Evolutionary conservation across 2,888 invertebrate genomes (phyloP).

Genomic region (Crocallis elinguaria): DNA sequence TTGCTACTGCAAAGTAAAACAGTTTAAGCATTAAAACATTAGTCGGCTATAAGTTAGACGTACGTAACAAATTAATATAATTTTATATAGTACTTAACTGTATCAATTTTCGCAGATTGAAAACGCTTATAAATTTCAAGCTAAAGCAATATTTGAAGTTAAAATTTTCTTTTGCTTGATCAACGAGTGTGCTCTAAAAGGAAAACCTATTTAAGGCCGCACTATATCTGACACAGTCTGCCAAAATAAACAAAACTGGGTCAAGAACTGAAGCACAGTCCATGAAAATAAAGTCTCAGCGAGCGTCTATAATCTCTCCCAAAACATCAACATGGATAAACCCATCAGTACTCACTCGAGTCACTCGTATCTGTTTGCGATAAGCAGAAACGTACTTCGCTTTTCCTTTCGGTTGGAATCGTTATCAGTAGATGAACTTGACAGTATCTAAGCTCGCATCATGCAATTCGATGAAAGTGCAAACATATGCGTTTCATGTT

Average conservation of each 20-base stretch:
- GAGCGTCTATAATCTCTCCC: constrained; percentile 35
- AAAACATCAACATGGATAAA: constrained; percentile 62
- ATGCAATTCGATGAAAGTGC: background rate
- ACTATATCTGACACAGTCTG: constrained; percentile 4
- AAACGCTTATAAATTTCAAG: constrained; percentile 9
- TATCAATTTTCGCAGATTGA: too few species aligned
- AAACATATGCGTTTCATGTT: too few species aligned
- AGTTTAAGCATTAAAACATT: too few species aligned
- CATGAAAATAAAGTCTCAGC: constrained; percentile 22
- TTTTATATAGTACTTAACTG: too few species aligned
- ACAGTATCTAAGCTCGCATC: constrained; percentile 5
- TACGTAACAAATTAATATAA: too few species aligned
- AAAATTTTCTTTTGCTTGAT: background rate
- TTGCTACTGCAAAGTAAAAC: too few species aligned
- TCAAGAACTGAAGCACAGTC: constrained; percentile 18
- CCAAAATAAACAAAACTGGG: constrained; percentile 21
- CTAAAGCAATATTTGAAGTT: too few species aligned
- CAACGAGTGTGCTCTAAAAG: background rate
- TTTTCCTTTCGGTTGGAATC: constrained; percentile 58
- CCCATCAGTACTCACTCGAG: constrained; percentile 53
- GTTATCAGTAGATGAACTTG: constrained; percentile 32
- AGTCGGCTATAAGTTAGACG: too few species aligned
- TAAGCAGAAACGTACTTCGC: constrained; percentile 56
- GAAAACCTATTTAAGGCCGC: constrained; percentile 1
- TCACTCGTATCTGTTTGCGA: constrained; percentile 57